Evolutionary conservation across 1,140 invertebrate species (phyloP).

Genomic region (Argopecten irradians): DNA sequence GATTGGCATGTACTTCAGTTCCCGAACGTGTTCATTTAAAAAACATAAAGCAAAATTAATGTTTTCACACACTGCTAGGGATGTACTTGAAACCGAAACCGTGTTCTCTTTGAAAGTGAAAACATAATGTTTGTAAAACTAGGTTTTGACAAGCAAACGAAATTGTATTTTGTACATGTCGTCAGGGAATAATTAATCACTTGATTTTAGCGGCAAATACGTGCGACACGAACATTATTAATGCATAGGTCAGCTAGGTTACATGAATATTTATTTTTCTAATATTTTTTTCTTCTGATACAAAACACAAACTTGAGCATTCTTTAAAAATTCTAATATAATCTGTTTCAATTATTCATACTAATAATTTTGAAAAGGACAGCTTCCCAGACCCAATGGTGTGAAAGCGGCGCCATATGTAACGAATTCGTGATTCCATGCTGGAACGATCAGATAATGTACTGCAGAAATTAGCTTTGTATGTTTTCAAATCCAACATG

Average conservation of each 20-base stretch:
- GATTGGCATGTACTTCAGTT: background rate
- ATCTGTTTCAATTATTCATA: conserved; percentile 13
- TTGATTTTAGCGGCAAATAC: background rate
- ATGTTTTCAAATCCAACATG: conserved; percentile 1
- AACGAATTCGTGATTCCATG: background rate
- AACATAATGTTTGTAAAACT: conserved; percentile 13
- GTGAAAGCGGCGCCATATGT: background rate
- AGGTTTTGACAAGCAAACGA: conserved; percentile 1
- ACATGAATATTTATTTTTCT: conserved; percentile 23
- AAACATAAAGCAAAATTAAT: conserved; percentile 19
- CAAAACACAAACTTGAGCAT: background rate
- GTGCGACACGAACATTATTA: background rate
- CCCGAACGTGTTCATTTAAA: background rate
- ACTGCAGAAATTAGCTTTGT: conserved; percentile 15
- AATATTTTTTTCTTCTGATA: background rate
- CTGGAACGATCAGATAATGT: background rate
- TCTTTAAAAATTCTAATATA: background rate
- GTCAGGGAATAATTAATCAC: conserved; percentile 10
- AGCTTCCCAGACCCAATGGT: background rate
- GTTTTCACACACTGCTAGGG: conserved; percentile 14
- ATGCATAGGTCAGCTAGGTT: background rate
- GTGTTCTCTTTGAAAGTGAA: background rate
- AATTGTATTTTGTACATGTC: conserved; percentile 1
- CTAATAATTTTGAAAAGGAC: background rate
- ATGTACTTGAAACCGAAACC: conserved; percentile 7